Evolutionary conservation across 2,797 vertebrate genomes (phyloP).

Genomic region (Varecia variegata): DNA sequence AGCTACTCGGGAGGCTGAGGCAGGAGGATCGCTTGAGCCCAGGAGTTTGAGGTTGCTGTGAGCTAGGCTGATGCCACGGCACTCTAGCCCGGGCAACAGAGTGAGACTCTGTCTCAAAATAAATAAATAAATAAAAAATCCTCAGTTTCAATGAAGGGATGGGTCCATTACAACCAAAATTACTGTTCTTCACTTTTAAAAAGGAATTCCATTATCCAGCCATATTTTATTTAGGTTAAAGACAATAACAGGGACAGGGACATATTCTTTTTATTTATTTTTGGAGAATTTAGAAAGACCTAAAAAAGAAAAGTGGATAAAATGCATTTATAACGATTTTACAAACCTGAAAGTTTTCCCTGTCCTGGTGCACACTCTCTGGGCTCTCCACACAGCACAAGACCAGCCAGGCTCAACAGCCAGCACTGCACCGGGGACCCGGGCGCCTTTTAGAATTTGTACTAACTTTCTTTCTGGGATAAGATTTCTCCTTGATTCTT

Average conservation of each 20-base stretch:
- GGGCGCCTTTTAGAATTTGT: not conserved
- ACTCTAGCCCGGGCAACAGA: too few relatives aligned
- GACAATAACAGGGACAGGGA: not conserved
- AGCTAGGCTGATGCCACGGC: too few relatives aligned
- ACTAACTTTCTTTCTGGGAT: not conserved
- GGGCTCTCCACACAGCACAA: too few relatives aligned
- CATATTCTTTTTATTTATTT: not conserved
- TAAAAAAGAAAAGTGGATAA: not conserved
- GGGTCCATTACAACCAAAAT: not conserved
- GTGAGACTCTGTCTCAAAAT: too few relatives aligned
- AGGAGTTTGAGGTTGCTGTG: too few relatives aligned
- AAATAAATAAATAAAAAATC: too few relatives aligned
- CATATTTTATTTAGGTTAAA: not conserved
- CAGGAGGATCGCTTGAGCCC: too few relatives aligned
- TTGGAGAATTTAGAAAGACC: not conserved
- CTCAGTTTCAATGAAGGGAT: not conserved
- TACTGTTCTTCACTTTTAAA: not conserved
- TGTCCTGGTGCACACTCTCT: too few relatives aligned
- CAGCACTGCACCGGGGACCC: rapidly evolving
- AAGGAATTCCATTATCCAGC: not conserved
- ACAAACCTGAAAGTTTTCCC: too few relatives aligned
- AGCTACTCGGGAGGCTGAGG: too few relatives aligned
- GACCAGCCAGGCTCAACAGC: not conserved
- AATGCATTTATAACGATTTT: not conserved
- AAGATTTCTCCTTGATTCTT: not conserved